phyloP scores from a whole-genome alignment of 2,888 invertebrate genomes.

The Endotricha flammealis region DNA sequence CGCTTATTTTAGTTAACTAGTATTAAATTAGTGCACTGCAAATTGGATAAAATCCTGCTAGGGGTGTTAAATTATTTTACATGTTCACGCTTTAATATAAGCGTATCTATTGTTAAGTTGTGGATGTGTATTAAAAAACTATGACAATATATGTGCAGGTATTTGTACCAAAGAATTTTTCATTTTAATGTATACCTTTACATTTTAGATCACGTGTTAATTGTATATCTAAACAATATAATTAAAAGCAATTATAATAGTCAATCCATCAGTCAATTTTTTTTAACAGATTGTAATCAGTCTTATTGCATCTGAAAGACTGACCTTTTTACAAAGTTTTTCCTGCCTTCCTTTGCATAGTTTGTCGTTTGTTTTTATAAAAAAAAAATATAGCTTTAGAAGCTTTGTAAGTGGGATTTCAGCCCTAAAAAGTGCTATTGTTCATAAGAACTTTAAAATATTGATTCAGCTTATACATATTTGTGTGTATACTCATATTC shows the following conservation, averaged over 20 bases:
- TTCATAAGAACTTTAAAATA: constrained; percentile 1
- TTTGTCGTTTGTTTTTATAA: background rate
- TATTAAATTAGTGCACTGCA: no score
- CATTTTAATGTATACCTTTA: constrained; percentile 10
- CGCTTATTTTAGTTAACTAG: no score
- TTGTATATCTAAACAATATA: constrained; percentile 1
- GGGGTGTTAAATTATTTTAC: no score
- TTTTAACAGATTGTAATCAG: constrained; percentile 7
- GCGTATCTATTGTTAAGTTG: constrained; percentile 20
- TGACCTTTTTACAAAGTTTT: constrained; percentile 5
- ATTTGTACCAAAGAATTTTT: constrained; percentile 20
- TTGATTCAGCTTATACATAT: constrained; percentile 9
- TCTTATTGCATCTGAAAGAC: constrained; percentile 10
- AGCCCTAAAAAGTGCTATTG: constrained; percentile 3
- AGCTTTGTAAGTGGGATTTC: constrained; percentile 26
- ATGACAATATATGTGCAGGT: constrained; percentile 52
- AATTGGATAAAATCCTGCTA: no score
- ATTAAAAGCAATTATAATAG: constrained; percentile 1
- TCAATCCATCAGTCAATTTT: constrained; percentile 9
- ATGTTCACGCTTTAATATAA: constrained; percentile 23
- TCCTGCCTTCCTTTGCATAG: background rate
- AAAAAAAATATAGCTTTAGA: constrained; percentile 21
- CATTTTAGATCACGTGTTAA: constrained; percentile 3
- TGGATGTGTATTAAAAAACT: constrained; percentile 28
- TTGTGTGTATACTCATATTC: constrained; percentile 10